Evolutionary conservation across 2,888 invertebrate genomes (phyloP).

Genomic region (Alentia gelatinosa): DNA sequence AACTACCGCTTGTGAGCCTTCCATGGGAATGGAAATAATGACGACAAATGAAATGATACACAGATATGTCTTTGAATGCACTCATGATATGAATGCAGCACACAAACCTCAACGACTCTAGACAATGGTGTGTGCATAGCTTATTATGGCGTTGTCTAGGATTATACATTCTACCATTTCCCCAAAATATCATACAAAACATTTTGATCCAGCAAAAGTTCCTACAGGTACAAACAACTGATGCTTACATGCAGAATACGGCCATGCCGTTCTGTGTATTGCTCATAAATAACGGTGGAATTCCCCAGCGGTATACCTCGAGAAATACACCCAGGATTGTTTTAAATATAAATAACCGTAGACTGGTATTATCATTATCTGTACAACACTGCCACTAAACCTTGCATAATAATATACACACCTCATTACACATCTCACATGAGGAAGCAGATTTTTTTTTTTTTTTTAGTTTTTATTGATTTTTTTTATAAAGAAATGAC

Average conservation of each 20-base stretch:
- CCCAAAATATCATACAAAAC: not conserved
- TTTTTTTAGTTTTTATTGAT: too few relatives aligned
- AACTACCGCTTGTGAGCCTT: too few relatives aligned
- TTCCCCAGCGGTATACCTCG: too few relatives aligned
- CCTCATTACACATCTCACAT: too few relatives aligned
- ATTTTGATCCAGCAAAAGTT: slow-evolving; percentile 45
- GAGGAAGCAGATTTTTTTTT: too few relatives aligned
- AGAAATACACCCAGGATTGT: too few relatives aligned
- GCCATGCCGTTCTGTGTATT: not conserved
- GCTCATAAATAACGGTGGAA: not conserved
- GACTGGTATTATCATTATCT: not conserved
- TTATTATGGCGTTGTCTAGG: not conserved
- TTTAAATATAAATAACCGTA: not conserved
- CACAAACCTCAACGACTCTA: not conserved
- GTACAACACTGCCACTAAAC: not conserved
- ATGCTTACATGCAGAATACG: not conserved
- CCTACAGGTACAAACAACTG: not conserved
- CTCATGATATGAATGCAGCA: not conserved
- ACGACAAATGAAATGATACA: not conserved
- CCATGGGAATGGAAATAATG: too few relatives aligned
- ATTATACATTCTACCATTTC: not conserved
- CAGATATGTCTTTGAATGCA: not conserved
- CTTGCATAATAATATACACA: too few relatives aligned
- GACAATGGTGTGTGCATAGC: not conserved
- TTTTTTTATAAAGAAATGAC: too few relatives aligned